These are phyloP conservation scores for Cremastobaeus sp. DNA, from an alignment of 2,888 invertebrate genomes.

Conservation along the genomic window DNA sequence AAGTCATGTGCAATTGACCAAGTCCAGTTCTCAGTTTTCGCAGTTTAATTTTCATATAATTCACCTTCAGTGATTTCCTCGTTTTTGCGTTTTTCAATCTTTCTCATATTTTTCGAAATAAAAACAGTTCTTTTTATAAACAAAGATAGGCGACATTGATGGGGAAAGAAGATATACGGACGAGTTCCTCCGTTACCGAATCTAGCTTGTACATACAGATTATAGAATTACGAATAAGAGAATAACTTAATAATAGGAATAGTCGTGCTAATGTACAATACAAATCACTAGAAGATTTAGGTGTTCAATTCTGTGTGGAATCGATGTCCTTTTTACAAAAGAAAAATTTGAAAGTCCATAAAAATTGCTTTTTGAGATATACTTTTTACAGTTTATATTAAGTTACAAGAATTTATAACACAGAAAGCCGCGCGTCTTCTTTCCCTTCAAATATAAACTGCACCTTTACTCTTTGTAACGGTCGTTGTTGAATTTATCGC, in stretches of 20 bases:
- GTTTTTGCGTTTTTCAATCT: slow-evolving; percentile 3
- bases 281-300: slow-evolving; percentile 35
- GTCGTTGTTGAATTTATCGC: slow-evolving; percentile 32
- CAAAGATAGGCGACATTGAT: slow-evolving; percentile 60
- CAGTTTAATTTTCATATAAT: not conserved
- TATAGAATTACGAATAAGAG: slow-evolving; percentile 60
- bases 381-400: slow-evolving; percentile 32
- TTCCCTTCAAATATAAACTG: slow-evolving; percentile 72
- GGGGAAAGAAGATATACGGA: slow-evolving; percentile 70
- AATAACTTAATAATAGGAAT: slow-evolving; percentile 60
- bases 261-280: slow-evolving; percentile 52
- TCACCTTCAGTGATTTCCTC: not conserved
- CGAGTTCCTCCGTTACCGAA: slow-evolving; percentile 74
- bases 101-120: slow-evolving; percentile 32
- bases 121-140: slow-evolving; percentile 23
- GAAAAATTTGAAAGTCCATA: slow-evolving; percentile 39
- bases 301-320: slow-evolving; percentile 26
- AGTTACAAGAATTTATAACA: slow-evolving; percentile 15
- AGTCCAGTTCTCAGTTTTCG: slow-evolving; percentile 18
- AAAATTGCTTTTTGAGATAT: slow-evolving; percentile 29
- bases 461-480: slow-evolving; percentile 54
- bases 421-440: slow-evolving; percentile 59
- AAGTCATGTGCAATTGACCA: slow-evolving; percentile 35
- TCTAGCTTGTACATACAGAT: slow-evolving; percentile 67
- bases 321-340: slow-evolving; percentile 29